A percentile compares a stretch with the other conserved stretches of the same genome.
These are phyloP conservation scores for Hormiphora californensis DNA, from an alignment of 37 sponge, comb jelly and placozoan species.

Conservation along the genomic window DNA sequence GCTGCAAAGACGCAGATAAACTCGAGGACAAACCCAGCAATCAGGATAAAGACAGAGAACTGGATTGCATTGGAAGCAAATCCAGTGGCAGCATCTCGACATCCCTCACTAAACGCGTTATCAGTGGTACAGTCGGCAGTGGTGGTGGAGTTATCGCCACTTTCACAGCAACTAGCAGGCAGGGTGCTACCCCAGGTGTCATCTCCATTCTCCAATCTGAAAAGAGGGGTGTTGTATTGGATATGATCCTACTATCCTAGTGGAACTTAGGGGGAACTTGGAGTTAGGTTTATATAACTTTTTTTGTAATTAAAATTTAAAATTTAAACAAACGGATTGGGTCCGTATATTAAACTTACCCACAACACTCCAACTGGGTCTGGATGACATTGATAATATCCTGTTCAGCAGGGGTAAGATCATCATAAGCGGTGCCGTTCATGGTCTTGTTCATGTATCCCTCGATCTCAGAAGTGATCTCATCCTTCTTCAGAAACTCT, in stretches of 20 bases:
- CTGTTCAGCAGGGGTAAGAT: background rate
- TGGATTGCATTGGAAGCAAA: background rate
- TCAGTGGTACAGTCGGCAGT: background rate
- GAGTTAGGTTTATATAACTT: background rate
- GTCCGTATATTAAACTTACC: background rate
- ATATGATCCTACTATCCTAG: no score
- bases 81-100: background rate
- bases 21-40: background rate
- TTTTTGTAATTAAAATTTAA: no score
- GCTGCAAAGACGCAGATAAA: background rate
- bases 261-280: no score
- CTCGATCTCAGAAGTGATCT: background rate
- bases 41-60: background rate
- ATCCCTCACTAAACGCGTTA: background rate
- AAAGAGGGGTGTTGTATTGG: no score
- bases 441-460: constrained; percentile 1
- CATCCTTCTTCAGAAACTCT: background rate
- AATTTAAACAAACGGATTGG: no score
- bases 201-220: background rate
- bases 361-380: background rate
- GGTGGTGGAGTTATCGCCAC: background rate
- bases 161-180: background rate
- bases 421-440: background rate
- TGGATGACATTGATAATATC: background rate
- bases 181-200: background rate